phyloP scores from a whole-genome alignment of 2,113 vertebrate species.

The Sturnus vulgaris region DNA sequence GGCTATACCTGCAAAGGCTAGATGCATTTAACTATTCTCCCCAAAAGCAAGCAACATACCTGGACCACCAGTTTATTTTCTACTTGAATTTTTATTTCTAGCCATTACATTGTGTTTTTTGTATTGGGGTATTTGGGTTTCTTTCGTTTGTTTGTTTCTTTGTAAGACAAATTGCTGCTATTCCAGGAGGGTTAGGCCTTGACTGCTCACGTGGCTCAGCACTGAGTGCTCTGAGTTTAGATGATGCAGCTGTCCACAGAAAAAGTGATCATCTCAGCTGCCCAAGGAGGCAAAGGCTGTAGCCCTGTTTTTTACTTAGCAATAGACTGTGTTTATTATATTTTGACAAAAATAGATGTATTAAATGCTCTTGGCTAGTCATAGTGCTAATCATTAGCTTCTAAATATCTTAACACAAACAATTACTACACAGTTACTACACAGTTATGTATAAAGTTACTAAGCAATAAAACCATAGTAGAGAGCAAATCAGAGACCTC shows the following conservation, averaged over 20 bases:
- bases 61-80: neutral
- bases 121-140: neutral
- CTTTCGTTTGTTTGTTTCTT: neutral
- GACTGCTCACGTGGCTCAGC: fast-evolving
- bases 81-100: neutral
- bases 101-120: neutral
- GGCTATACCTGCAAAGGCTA: neutral
- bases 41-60: neutral
- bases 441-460: neutral
- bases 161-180: neutral
- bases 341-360: neutral
- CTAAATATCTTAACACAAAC: neutral
- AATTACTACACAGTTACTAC: neutral
- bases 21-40: neutral
- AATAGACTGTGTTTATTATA: neutral
- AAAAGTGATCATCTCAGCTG: neutral
- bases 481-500: neutral
- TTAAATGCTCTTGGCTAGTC: neutral
- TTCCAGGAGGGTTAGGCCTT: neutral
- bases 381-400: neutral
- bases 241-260: neutral
- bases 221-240: neutral
- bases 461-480: neutral
- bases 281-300: neutral
- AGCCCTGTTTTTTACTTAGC: neutral